Percentiles rank a stretch among this genome's conserved stretches.
Conservation (phyloP, 2,113 vertebrate species). For the Microtus ochrogaster region DNA sequence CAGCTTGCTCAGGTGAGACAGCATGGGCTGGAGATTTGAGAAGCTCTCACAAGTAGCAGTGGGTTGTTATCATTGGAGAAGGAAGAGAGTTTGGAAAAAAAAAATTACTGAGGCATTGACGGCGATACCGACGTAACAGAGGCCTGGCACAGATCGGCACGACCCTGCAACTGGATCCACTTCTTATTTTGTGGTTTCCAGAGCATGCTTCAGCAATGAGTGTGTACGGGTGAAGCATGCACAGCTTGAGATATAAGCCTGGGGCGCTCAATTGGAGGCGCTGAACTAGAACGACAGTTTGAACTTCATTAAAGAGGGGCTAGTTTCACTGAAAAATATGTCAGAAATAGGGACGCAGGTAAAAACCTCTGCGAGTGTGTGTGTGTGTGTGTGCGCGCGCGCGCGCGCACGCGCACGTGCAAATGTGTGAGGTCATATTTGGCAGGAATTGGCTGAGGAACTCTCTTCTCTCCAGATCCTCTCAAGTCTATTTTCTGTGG, state of each 20-base stretch:
- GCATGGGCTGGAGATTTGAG: background rate
- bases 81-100: background rate
- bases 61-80: background rate
- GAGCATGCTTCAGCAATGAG: background rate
- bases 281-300: background rate
- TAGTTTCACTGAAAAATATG: background rate
- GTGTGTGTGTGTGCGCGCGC: background rate
- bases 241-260: background rate
- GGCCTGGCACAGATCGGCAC: background rate
- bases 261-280: background rate
- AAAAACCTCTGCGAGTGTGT: background rate
- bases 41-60: background rate
- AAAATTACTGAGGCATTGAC: background rate
- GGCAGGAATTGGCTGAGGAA: background rate
- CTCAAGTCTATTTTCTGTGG: background rate
- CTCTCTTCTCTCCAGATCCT: background rate
- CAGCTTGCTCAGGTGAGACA: background rate
- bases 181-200: background rate
- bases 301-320: background rate
- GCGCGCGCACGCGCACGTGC: background rate
- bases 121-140: background rate
- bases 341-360: background rate
- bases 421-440: background rate
- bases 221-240: background rate
- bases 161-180: background rate